These are phyloP conservation scores for Onchidella celtica DNA, from an alignment of 2,888 invertebrate genomes.

Conservation along the genomic window DNA sequence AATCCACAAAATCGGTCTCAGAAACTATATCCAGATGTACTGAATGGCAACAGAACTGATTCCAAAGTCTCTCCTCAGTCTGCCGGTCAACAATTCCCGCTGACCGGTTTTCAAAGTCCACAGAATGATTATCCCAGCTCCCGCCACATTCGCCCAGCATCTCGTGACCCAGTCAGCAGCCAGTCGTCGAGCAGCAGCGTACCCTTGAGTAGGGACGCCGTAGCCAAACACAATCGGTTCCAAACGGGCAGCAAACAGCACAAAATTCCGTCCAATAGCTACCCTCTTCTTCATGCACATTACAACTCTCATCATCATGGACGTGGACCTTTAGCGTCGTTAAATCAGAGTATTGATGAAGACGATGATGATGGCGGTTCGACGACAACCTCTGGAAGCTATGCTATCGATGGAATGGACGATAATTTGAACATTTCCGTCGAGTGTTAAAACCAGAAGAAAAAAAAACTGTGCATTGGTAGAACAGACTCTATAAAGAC, in stretches of 20 bases:
- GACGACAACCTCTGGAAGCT: conserved; percentile 57
- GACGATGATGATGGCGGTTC: conserved; percentile 50
- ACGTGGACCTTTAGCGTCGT: not conserved
- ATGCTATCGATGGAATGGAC: conserved; percentile 53
- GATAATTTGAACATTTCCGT: conserved; percentile 30
- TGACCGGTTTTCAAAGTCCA: not conserved
- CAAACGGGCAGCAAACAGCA: not conserved
- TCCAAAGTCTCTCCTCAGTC: too few relatives aligned
- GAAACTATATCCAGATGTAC: not conserved
- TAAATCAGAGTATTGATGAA: conserved; percentile 49
- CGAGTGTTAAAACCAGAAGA: conserved; percentile 3
- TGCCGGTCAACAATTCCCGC: not conserved
- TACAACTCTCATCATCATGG: not conserved
- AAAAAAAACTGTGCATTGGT: too few relatives aligned
- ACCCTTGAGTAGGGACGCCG: conserved; percentile 33
- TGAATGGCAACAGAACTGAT: too few relatives aligned
- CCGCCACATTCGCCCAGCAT: not conserved
- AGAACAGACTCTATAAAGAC: too few relatives aligned
- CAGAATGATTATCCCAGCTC: not conserved
- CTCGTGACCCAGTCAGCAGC: too few relatives aligned
- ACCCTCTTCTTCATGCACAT: not conserved
- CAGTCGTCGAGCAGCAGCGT: not conserved
- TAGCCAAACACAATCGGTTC: conserved; percentile 14
- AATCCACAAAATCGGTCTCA: not conserved
- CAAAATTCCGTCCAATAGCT: not conserved